These are phyloP conservation scores for Brachymystax lenok DNA, from an alignment of 2,797 vertebrate species.

Conservation along the genomic window DNA sequence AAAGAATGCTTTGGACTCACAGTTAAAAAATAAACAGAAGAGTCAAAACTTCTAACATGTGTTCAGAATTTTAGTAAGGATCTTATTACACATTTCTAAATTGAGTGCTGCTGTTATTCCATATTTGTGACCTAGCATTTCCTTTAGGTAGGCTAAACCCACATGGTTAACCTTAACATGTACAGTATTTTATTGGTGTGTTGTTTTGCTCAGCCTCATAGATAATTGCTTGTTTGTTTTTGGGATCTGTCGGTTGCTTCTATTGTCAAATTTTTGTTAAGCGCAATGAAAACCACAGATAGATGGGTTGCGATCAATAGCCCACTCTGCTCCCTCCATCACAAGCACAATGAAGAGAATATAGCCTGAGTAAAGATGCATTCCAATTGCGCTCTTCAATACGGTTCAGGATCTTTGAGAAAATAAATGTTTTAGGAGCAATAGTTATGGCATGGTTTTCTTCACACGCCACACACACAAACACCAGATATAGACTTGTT, in stretches of 20 bases:
- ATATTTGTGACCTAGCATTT: not conserved
- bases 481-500: slow-evolving; percentile 52
- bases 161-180: slow-evolving; percentile 42
- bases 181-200: slow-evolving; percentile 41
- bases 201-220: slow-evolving; percentile 53
- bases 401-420: slow-evolving; percentile 74
- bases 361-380: slow-evolving; percentile 62
- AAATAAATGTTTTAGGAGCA: slow-evolving; percentile 71
- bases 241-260: slow-evolving; percentile 56
- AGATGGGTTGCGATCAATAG: slow-evolving; percentile 66
- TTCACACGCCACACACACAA: slow-evolving; percentile 23
- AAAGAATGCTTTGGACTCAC: slow-evolving; percentile 19
- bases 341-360: slow-evolving; percentile 43
- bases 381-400: slow-evolving; percentile 72
- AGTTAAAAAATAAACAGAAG: slow-evolving; percentile 2
- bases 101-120: not conserved
- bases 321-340: slow-evolving; percentile 45
- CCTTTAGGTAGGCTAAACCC: slow-evolving; percentile 1
- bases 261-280: slow-evolving; percentile 72
- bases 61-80: slow-evolving; percentile 12
- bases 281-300: slow-evolving; percentile 64
- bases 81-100: not conserved
- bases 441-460: slow-evolving; percentile 72
- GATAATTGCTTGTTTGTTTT: slow-evolving; percentile 71
- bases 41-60: not conserved